A percentile compares a stretch with the other conserved stretches of the same genome.
These are phyloP conservation scores for Sipha maydis DNA, from an alignment of 2,888 invertebrate genomes.

Conservation along the genomic window DNA sequence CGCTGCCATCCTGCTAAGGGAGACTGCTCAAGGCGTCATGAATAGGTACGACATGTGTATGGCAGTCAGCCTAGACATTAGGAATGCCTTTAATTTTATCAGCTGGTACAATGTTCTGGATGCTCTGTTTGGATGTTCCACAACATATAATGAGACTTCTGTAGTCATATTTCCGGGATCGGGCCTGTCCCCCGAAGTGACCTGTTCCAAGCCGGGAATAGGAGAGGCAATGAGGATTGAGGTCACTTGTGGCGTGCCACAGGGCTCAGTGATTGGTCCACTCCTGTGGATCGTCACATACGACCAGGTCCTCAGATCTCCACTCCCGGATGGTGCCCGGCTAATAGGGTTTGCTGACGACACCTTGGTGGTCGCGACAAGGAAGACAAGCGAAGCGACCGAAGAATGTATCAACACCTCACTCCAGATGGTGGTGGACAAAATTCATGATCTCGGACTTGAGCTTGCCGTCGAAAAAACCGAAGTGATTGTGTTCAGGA, in stretches of 20 bases:
- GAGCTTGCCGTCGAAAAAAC: not conserved
- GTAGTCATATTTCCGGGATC: too few species aligned
- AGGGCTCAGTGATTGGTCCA: not conserved
- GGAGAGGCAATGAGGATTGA: too few species aligned
- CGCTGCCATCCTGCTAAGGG: too few species aligned
- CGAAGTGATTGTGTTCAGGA: not conserved
- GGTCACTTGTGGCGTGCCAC: not conserved
- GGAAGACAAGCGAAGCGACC: not conserved
- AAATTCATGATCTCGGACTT: not conserved
- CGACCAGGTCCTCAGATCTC: not conserved
- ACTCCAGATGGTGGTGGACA: rapidly evolving
- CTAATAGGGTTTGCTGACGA: not conserved
- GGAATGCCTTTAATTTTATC: too few species aligned
- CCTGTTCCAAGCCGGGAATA: too few species aligned
- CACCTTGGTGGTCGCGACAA: not conserved
- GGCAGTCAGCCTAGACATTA: too few species aligned
- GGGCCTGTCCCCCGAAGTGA: too few species aligned
- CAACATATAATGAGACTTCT: too few species aligned
- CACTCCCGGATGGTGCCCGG: not conserved
- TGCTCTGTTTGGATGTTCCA: too few species aligned
- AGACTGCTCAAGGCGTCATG: too few species aligned
- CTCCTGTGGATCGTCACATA: not conserved
- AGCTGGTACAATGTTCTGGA: too few species aligned
- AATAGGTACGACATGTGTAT: too few species aligned
- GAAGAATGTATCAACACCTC: not conserved